Evolutionary conservation across 2,113 vertebrate genomes (phyloP).

Genomic region (Aspidoscelis tigris): DNA sequence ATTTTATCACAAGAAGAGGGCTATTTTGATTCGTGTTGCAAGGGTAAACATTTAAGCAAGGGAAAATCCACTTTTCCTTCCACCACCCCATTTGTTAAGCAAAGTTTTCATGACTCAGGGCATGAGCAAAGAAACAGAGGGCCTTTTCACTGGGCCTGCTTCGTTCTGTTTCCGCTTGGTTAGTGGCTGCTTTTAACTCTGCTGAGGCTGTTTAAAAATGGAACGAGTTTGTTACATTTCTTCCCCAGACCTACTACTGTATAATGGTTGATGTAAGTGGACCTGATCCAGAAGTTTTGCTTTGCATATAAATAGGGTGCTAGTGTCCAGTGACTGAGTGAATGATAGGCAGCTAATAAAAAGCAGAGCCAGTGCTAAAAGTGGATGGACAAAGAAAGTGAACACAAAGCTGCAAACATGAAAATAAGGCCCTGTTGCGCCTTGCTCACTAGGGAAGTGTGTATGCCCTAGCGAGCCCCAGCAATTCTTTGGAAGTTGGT

Average conservation of each 20-base stretch:
- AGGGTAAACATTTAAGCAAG: neutral
- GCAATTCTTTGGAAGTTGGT: too few species aligned
- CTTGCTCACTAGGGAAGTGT: too few species aligned
- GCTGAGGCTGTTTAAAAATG: neutral
- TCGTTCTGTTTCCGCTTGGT: conserved; percentile 23
- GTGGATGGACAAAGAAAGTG: too few species aligned
- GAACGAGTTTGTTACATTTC: neutral
- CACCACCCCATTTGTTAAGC: conserved; percentile 15
- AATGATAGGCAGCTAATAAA: too few species aligned
- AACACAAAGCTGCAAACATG: too few species aligned
- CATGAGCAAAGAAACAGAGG: conserved; percentile 17
- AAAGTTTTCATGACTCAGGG: conserved; percentile 36
- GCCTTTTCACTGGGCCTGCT: conserved; percentile 10
- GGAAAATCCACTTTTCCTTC: conserved; percentile 21
- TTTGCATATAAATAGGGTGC: neutral
- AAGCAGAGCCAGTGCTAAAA: too few species aligned
- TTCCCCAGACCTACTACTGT: neutral
- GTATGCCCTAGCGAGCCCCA: too few species aligned
- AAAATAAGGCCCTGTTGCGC: too few species aligned
- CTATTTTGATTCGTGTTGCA: neutral
- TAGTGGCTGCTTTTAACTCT: conserved; percentile 15
- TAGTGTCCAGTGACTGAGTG: neutral
- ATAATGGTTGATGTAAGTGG: neutral
- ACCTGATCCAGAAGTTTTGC: neutral
- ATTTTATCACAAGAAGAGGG: neutral